Evolutionary conservation across 2,113 vertebrate species (phyloP), one percentile per base, ranked within the genome.

Genomic region (Todiramphus saurophagus): DNA sequence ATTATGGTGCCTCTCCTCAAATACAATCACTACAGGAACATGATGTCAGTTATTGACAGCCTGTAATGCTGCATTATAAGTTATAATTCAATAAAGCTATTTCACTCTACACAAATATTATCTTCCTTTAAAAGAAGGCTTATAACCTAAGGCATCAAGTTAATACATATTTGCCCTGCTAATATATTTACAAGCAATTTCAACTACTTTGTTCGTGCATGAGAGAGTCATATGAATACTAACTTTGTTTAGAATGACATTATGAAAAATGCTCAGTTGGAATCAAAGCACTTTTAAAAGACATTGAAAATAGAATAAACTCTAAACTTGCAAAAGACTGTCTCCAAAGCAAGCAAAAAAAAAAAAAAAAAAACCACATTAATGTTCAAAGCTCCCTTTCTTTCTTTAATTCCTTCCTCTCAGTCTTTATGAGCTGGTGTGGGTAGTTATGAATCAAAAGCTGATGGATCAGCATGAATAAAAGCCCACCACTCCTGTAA

Each of bases 131-230:
- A 93, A 92, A 87, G 53, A 85, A 50, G 31, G 19, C 13, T 91
- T 74, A 83, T 78, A 91, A 84, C 87, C 89, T 77, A 50, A 86
- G 85, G 94, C 87, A 87, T 48, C n/a, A 83, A 86, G 39, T 93
- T 94, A 95, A 93, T 93, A 89, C 55, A 27, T 87, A 95, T 95
- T 88, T 93, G 88, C 56, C 92, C 92, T 86, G 41, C n/a, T 90
- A 96, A 92, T 94, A 93, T 64, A 88, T 95, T 96, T 97, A 92
- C 84, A 89, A 91, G 92, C 33, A 76, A 92, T 90, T 96, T 93
- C 72, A 90, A 68, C 79, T 92, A 93, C 86, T 92, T 86, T 39
- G 20, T 75, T 95, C 51, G 5, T 86, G 79, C 82, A 86, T 93
- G 56, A 94, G 55, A 87, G 67, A 78, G 39, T 89, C 48, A 87